Base-by-base conservation (phyloP, 2,113 vertebrate species). In the Scomber colias region DNA sequence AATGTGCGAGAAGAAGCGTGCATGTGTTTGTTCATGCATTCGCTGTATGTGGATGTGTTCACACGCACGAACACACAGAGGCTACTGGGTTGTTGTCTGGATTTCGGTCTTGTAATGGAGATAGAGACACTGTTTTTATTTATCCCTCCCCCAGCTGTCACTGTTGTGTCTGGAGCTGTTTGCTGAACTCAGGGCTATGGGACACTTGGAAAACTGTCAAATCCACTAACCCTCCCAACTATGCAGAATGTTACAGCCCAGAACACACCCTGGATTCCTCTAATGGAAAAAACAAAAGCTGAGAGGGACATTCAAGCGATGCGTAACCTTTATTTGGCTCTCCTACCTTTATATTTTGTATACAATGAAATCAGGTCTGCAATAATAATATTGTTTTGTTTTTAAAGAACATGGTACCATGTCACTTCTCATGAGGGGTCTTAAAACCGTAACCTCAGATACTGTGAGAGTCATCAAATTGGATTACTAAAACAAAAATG, bases 81-180 rank as follows among this genome's bases (percentile, higher is more conserved):
- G 78, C 83, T 65, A 70, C 79, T 12, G 77, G 72, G 66, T 80
- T 84, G 82, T 87, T 89, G 91, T 85, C 81, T 49, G 6, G 60
- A 35, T 86, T 57, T 86, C 79, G 68, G 77, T 82, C 77, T 79
- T 83, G 84, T 86, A 82, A 89, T 74, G 53, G 86, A 86, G 88
- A 95, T 95, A 93, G 94, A 94, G 95, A 96, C 95, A 94, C 93
- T 95, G 95, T 96, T 97, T 97, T 97, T 96, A 96, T 97, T 97
- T 97, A 95, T 96, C 94, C 79, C 78, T 54, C 90, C 67, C 86
- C 86, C 98, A 97, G 97, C 97, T 98, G 97, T 97, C 95, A 94
- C 93, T 98, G 97, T 98, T 98, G 97, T 98, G 97, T 98, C 97
- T 98, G 97, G 95, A 94, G 95, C 86, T 88, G 70, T 78, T 92